These are phyloP conservation scores for Odocoileus virginianus DNA, from an alignment of 2,113 vertebrate species.

Conservation along the genomic window DNA sequence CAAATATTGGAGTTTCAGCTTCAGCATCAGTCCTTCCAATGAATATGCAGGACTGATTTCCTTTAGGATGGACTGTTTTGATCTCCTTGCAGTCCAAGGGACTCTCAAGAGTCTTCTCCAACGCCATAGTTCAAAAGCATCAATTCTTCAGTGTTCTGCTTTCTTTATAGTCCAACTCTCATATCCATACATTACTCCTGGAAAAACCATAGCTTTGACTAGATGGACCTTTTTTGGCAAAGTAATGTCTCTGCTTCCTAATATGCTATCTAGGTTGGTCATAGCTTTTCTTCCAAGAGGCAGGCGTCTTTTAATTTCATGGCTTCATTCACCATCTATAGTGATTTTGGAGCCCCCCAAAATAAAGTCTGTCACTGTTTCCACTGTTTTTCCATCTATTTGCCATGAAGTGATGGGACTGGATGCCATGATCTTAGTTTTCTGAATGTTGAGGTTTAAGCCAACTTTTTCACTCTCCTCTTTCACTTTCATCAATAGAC, in stretches of 20 bases:
- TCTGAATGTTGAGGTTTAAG: background rate
- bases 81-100: background rate
- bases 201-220: background rate
- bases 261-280: background rate
- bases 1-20: background rate
- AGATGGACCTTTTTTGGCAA: background rate
- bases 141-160: accelerated
- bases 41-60: background rate
- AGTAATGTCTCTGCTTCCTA: background rate
- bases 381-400: background rate
- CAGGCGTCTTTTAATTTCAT: background rate
- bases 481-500: background rate
- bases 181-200: background rate
- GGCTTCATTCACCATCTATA: background rate
- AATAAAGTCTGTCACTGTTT: background rate
- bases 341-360: background rate
- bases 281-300: background rate
- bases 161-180: background rate
- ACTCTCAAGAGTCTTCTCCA: background rate
- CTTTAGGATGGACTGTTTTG: background rate
- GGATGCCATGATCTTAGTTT: background rate
- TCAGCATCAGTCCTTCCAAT: background rate
- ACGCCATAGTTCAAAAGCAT: background rate
- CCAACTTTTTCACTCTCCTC: background rate
- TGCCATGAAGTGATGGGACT: background rate